Evolutionary conservation across 2,113 vertebrate species (phyloP), one percentile per base, ranked within the genome.

Genomic region (Dermatemys mawii): DNA sequence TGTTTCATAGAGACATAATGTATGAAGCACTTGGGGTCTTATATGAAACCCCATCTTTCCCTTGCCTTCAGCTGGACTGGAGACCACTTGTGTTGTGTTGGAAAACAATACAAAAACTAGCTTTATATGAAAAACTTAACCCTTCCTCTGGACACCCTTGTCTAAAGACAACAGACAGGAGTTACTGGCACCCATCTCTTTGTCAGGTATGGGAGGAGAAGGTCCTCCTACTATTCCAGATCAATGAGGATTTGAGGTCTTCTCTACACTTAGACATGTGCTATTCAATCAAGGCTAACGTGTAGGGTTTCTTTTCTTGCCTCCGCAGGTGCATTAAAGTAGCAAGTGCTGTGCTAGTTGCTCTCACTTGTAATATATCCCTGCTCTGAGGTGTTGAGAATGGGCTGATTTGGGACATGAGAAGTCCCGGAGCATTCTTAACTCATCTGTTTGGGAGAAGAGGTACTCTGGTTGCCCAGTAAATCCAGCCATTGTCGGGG

Each of bases 81-180:
- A 51, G 44, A 1, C 87, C 78, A 83, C 17, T 10, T 29, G 16
- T 19, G 75, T 81, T 90, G 48, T 21, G 10, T 63, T 29, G 2
- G 81, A 87, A 92, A 93, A 14, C n/a, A n/a, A 19, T 70, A 35
- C 63, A 13, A 57, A n/a, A 70, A 70, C 63, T 38, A 5, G 3
- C n/a, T 8, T 38, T 38, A 16, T 38, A 38, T 70, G n/a, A 38
- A 38, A 70, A 21, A 70, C n/a, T 11, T 70, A 70, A 38, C 9
- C 11, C 55, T 27, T 29, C 26, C 27, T 60, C 55, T 60, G 55
- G 55, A 29, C 55, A 60, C 27, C 55, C 55, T 60, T 1, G 27
- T 32, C 27, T 29, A 60, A 60, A 60, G 78, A 26, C 84, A 0
- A 0, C 1, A 2, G 67, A 86, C 76, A 84, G 8, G 35, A 50